These are phyloP conservation scores for Galeopterus variegatus DNA, from an alignment of 2,113 vertebrate species.

Conservation along the genomic window DNA sequence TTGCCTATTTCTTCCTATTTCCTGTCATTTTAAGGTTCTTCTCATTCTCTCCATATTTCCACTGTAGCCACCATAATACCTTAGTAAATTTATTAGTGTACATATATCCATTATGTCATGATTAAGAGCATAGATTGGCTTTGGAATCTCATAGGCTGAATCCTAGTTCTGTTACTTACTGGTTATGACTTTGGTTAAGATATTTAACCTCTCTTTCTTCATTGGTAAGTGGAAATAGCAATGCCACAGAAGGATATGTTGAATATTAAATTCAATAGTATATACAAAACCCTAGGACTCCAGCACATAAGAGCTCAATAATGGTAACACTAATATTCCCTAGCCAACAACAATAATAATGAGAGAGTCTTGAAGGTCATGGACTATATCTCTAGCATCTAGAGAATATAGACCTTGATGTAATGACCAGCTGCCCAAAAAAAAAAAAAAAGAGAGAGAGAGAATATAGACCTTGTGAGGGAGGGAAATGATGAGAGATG, in stretches of 20 bases:
- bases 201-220: conserved; percentile 25
- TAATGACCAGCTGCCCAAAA: too few species aligned
- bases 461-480: not conserved
- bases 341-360: not conserved
- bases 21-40: not conserved
- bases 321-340: not conserved
- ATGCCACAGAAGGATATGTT: not conserved
- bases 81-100: not conserved
- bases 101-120: not conserved
- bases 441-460: too few species aligned
- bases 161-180: conserved; percentile 5
- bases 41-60: conserved; percentile 41
- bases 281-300: conserved; percentile 8
- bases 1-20: conserved; percentile 17
- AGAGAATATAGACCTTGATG: not conserved
- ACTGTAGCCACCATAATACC: not conserved
- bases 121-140: not conserved
- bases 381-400: not conserved
- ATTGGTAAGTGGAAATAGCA: conserved; percentile 29
- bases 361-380: conserved; percentile 8
- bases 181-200: conserved; percentile 35
- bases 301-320: not conserved
- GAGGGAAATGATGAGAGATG: not conserved
- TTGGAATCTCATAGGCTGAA: not conserved
- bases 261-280: conserved; percentile 20